Evolutionary conservation across 2,888 invertebrate genomes (phyloP).

Genomic region (Acleris laterana): DNA sequence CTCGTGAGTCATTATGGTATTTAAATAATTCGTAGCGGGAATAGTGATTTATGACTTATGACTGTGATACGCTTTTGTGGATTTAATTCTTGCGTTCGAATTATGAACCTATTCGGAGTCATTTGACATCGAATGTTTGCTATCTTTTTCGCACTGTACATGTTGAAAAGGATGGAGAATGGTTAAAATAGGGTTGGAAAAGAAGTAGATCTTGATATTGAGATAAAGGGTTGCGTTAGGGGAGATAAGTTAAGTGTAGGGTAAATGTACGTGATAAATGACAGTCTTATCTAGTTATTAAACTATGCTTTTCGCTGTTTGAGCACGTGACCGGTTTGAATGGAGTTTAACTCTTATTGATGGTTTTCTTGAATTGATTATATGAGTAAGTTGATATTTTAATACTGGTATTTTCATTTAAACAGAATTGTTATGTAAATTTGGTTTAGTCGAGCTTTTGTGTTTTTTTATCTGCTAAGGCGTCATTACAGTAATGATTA

Average conservation of each 20-base stretch:
- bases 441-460: no score
- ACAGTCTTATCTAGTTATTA: constrained; percentile 36
- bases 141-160: constrained; percentile 15
- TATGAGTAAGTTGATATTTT: constrained; percentile 3
- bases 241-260: constrained; percentile 23
- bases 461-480: no score
- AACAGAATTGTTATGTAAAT: no score
- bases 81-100: constrained; percentile 38
- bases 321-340: constrained; percentile 32
- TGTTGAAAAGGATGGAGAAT: constrained; percentile 16
- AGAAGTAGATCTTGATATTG: constrained; percentile 31
- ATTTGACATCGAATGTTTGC: constrained; percentile 9
- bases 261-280: constrained; percentile 29
- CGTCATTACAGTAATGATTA: no score
- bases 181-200: constrained; percentile 25
- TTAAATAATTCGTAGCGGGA: constrained; percentile 80
- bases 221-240: constrained; percentile 32
- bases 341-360: constrained; percentile 26
- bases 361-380: constrained; percentile 21
- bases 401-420: not conserved
- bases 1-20: constrained; percentile 82
- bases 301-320: constrained; percentile 21
- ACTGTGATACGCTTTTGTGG: constrained; percentile 52
- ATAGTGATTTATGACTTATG: constrained; percentile 75
- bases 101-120: constrained; percentile 33